Evolutionary conservation across 2,888 invertebrate genomes (phyloP), one percentile per base, ranked within the genome.

Genomic region (Melanophora roralis): DNA sequence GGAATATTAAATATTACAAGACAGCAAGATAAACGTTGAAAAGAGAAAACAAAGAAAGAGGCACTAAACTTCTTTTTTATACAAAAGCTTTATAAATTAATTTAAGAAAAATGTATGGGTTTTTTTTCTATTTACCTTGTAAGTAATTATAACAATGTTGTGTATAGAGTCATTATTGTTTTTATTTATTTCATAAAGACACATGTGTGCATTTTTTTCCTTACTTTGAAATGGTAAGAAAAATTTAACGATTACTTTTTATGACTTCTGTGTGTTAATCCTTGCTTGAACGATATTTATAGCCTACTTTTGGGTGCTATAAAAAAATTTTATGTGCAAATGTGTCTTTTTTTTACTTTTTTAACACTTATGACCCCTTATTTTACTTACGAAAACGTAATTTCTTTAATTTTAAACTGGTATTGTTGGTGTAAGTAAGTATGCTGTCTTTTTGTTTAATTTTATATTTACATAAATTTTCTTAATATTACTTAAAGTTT

Each of bases 391-490:
- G 11, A 53, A 36, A 23, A 47, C 64, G 34, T 57, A 43, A 72
- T 72, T 49, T 64, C 57, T 55, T 49, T 65, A 57, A 45, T 43
- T 68, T 80, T 67, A 51, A 65, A 43, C 49, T 51, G 27, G 27
- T 27, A 6, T 3, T 27, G 27, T 3, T 45, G 34, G 27, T 64
- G 57, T 69, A 23, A 45, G 36, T 38, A 12, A 19, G 36, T 47
- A 32, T 12, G 14, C 60, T 21, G 0, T 16, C 59, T 78, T 72
- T 16, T 71, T 60, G 38, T 85, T 85, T 86, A 85, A 86, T 86
- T 85, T 86, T 86, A 86, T 85, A 85, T 86, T 84, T 85, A 85
- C 87, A 88, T 87, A 87, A 87, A 87, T 88, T 86, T 84, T 84
- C 86, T 85, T 86, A 83, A 85, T 84, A 83, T 81, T 74, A 62